Conservation (phyloP, 2,113 vertebrate species). For the Neogobius melanostomus region DNA sequence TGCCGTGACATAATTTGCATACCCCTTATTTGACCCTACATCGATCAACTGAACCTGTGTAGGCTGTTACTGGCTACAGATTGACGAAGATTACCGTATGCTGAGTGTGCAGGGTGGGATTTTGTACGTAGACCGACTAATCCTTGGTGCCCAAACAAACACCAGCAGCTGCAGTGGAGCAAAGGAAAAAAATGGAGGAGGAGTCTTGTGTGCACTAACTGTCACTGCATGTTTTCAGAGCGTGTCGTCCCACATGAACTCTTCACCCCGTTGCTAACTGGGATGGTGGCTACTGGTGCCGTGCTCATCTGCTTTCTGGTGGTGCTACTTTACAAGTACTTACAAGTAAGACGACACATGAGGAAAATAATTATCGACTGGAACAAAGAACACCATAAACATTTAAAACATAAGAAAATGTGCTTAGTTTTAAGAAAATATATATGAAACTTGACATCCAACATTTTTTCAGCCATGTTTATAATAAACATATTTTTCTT, state of each 20-base stretch:
- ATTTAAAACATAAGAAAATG: too few species aligned
- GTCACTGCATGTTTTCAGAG: conserved; percentile 65
- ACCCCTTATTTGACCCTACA: not conserved
- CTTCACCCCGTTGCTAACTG: conserved; percentile 90
- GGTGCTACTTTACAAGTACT: conserved; percentile 89
- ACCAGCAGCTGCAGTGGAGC: conserved; percentile 60
- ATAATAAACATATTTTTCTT: conserved; percentile 8
- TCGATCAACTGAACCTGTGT: conserved; percentile 24
- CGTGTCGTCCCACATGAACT: conserved; percentile 86
- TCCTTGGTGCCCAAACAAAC: conserved; percentile 57
- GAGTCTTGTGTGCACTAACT: conserved; percentile 13
- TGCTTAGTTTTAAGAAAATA: too few species aligned
- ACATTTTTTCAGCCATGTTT: too few species aligned
- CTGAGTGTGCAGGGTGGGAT: conserved; percentile 68
- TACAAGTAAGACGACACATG: conserved; percentile 81
- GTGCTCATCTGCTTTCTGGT: conserved; percentile 85
- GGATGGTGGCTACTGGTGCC: conserved; percentile 83
- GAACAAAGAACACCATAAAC: too few species aligned
- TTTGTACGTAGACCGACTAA: conserved; percentile 59
- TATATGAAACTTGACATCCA: too few species aligned
- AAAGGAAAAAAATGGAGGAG: conserved; percentile 14
- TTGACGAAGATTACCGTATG: conserved; percentile 68
- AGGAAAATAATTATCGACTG: too few species aligned
- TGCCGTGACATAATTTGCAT: too few species aligned
- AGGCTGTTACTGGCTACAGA: conserved; percentile 57